These are phyloP conservation scores for Macquaria ambigua DNA, from an alignment of 2,113 vertebrate species.

Conservation along the genomic window DNA sequence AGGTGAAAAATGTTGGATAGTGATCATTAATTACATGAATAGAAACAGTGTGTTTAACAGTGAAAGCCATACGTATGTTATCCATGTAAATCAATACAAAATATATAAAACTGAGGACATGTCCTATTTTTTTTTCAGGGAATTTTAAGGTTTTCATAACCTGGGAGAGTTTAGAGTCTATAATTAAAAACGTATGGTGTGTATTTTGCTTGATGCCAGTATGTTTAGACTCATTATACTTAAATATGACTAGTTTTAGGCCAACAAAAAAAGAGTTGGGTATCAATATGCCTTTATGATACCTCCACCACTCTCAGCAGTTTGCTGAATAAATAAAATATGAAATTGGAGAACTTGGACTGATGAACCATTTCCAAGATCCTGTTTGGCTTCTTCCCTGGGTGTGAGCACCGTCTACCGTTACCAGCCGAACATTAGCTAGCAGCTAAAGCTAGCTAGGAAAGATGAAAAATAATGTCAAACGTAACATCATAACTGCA, in stretches of 20 bases:
- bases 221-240: not conserved
- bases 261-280: not conserved
- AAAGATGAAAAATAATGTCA: not conserved
- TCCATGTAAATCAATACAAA: not conserved
- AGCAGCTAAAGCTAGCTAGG: not conserved
- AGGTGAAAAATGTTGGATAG: not conserved
- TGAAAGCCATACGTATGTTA: not conserved
- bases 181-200: not conserved
- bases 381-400: too few species aligned
- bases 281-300: not conserved
- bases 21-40: not conserved
- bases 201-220: not conserved
- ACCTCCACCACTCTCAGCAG: not conserved
- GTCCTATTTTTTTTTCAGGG: not conserved
- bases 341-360: too few species aligned
- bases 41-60: not conserved
- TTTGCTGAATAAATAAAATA: too few species aligned
- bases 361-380: too few species aligned
- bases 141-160: not conserved
- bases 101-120: not conserved
- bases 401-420: too few species aligned
- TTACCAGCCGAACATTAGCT: not conserved
- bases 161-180: not conserved
- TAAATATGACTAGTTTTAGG: not conserved
- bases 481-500: not conserved